Base-by-base conservation (phyloP, 23 tunicate species). In the Halocynthia aurantium region DNA sequence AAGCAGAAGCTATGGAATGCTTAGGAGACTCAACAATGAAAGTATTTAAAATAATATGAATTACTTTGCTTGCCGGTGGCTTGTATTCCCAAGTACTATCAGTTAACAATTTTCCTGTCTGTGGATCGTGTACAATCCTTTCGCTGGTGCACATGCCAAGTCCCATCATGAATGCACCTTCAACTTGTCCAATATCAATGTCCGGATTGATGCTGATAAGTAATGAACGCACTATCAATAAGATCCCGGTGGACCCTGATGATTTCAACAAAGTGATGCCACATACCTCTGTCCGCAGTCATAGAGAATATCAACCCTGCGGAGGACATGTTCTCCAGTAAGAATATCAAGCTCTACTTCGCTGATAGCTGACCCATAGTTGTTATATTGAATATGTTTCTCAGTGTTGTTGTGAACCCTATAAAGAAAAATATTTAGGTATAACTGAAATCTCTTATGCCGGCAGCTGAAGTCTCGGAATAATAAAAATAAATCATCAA, bases 311-410 rank as follows among this genome's bases (percentile, higher is more conserved):
- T 90, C 96, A 10, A 84, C 96, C 56, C 65, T 74, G 0, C 10
- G 31, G 5, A 84, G 53, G 51, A 80, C 81, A 51, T 82, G 63
- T 65, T 90, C 89, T 8, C 96, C 96, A 12, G 89, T 90, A 12
- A 90, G 22, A 40, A 90, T 84, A 71, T 90, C 96, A 62, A 79
- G 75, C 50, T 89, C 95, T 55, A 89, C 95, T 72, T 89, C 88
- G 6, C 88, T 52, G n/a, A 70, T 75, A 12, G 96, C 81, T 6
- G 76, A 86, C 8, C 96, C 96, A 53, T 70, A 90, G 19, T 77
- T 66, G 51, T 84, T 75, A 78, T 84, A 90, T 21, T 10, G 76
- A 12, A 51, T 54, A 8, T 54, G 4, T 22, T 4, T 50, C 18
- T 55, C 22, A 11, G 40, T 1, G 19, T 53, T 53, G 50, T 52